Percentiles rank a stretch among this genome's conserved stretches.
phyloP scores from a whole-genome alignment of 2,888 invertebrate species.

The Drosophila barbarae region DNA sequence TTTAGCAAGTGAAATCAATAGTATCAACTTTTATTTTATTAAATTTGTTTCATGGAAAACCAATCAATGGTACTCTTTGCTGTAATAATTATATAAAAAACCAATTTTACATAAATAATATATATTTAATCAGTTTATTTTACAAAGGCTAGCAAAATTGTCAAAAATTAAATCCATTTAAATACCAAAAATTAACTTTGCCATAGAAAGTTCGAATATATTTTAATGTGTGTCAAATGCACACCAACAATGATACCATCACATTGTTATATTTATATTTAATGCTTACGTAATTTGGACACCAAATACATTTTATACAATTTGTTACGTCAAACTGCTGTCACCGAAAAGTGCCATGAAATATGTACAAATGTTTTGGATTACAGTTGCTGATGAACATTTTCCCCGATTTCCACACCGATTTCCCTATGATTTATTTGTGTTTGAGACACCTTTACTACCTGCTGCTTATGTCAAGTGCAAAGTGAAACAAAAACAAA shows the following conservation, averaged over 20 bases:
- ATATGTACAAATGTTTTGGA: slow-evolving; percentile 42
- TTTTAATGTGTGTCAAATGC: background rate
- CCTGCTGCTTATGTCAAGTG: slow-evolving; percentile 52
- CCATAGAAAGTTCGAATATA: background rate
- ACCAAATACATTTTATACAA: slow-evolving; percentile 19
- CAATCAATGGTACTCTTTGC: background rate
- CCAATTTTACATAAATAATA: background rate
- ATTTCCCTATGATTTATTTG: slow-evolving; percentile 49
- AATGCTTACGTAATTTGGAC: slow-evolving; percentile 12
- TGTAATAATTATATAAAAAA: background rate
- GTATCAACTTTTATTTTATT: background rate
- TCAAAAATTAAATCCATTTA: background rate
- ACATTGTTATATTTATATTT: slow-evolving; percentile 5
- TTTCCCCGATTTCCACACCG: slow-evolving; percentile 7
- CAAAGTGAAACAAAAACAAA: slow-evolving; percentile 14
- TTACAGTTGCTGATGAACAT: slow-evolving; percentile 30
- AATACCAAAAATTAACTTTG: background rate
- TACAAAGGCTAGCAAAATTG: background rate
- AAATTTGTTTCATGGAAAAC: background rate
- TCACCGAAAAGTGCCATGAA: slow-evolving; percentile 38
- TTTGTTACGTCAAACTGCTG: slow-evolving; percentile 26
- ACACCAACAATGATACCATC: background rate
- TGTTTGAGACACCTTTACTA: slow-evolving; percentile 48
- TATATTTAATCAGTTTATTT: background rate
- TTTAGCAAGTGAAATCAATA: background rate